Base-by-base conservation (phyloP, 2,113 vertebrate species). In the Lepus timidus region DNA sequence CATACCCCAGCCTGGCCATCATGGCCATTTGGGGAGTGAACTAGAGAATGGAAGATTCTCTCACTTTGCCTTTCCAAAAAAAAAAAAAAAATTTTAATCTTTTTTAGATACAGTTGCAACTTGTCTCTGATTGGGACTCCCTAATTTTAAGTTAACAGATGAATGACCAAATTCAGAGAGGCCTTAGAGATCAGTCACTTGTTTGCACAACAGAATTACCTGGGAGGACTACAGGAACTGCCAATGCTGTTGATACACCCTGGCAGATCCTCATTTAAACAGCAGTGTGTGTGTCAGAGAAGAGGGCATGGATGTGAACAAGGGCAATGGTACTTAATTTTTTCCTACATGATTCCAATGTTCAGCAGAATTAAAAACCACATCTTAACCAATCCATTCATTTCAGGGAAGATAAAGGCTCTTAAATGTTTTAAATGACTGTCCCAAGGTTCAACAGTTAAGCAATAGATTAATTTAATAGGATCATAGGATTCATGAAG, bases 291-390 rank as follows among this genome's bases (percentile, higher is more conserved):
- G 13, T 55, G 67, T 51, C 29, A 5, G 27, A 31, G 36, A 4
- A 27, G 27, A 29, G 36, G 52, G 51, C 27, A 12, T 22, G 39
- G 36, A 27, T 2, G 20, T 49, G 31, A 58, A 19, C 0, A 51
- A 3, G 27, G n/a, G 27, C 2, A 64, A 20, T 6, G 52, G 31
- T 82, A 22, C 31, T 7, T 20, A 16, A 23, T 68, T 80, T 85
- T 79, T n/a, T 79, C 27, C 39, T 64, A 65, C 2, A 7, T 13
- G 29, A 81, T 52, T 33, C 44, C 14, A n/a, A 12, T 39, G 9
- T 87, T 74, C 25, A 88, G 25, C 14, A 90, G 83, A 27, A 79
- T 1, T 68, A 44, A 92, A 95, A 95, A 65, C 9, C 9, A 83
- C 23, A 12, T 33, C 58, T 78, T 49, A 52, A 39, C 31, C 14